phyloP scores from a whole-genome alignment of 2,888 invertebrate species.

The Pardosa pseudoannulata region DNA sequence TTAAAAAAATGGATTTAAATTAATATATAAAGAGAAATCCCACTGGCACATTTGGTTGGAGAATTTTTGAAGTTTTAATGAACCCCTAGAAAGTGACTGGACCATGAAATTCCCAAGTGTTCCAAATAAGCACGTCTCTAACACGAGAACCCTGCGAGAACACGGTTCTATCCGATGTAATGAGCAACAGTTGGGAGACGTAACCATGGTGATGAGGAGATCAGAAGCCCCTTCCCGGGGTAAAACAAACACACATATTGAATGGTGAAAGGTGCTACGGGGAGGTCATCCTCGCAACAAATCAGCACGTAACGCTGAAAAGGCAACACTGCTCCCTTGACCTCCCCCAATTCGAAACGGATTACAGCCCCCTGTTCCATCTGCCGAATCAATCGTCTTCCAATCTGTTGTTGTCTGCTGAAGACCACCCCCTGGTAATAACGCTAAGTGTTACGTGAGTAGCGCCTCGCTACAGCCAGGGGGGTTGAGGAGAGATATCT shows the following conservation, averaged over 20 bases:
- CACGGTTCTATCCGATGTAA: neutral
- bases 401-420: neutral
- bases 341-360: neutral
- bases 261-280: neutral
- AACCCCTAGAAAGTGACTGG: no score
- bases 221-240: neutral
- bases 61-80: no score
- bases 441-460: constrained; percentile 15
- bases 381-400: constrained; percentile 1
- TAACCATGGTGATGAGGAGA: neutral
- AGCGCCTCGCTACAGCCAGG: neutral
- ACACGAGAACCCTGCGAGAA: no score
- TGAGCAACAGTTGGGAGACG: neutral
- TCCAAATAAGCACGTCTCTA: no score
- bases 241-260: neutral
- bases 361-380: neutral
- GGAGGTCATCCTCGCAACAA: neutral
- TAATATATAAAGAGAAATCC: no score
- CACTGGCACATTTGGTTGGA: no score
- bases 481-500: neutral
- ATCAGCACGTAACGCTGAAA: neutral
- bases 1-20: no score
- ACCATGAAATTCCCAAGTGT: no score
- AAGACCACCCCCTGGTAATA: constrained; percentile 9
- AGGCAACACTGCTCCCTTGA: neutral